These are phyloP conservation scores for Alligator sinensis DNA, from an alignment of 2,113 vertebrate genomes.

Conservation along the genomic window DNA sequence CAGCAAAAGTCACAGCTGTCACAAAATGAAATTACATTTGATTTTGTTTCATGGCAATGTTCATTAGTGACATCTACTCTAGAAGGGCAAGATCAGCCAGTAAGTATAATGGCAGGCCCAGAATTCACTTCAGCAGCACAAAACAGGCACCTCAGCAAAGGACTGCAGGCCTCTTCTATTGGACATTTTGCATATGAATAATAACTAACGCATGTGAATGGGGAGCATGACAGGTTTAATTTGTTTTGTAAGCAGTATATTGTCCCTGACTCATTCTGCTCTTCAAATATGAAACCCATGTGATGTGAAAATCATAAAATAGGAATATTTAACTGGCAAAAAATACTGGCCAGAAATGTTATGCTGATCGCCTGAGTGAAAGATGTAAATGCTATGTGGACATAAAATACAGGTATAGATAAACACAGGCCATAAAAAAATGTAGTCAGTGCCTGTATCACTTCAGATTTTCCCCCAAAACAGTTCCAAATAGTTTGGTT, in stretches of 20 bases:
- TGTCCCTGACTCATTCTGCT: background rate
- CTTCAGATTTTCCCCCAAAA: background rate
- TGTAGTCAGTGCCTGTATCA: background rate
- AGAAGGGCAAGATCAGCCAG: constrained; percentile 46
- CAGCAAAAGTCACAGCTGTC: constrained; percentile 73
- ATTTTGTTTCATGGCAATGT: constrained; percentile 78
- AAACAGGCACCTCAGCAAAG: background rate
- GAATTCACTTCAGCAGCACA: constrained; percentile 58
- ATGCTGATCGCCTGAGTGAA: background rate
- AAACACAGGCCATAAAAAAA: background rate
- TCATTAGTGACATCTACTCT: constrained; percentile 65
- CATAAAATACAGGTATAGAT: background rate
- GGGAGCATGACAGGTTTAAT: background rate
- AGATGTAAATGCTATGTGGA: background rate
- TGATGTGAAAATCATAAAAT: background rate
- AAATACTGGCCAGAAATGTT: background rate
- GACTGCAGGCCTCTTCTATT: background rate
- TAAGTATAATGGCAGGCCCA: background rate
- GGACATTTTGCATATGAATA: background rate
- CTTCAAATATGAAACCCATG: background rate
- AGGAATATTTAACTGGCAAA: background rate
- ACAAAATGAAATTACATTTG: constrained; percentile 79
- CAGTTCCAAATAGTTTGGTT: background rate
- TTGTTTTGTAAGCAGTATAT: background rate
- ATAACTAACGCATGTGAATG: background rate